Evolutionary conservation across 1,140 invertebrate species (phyloP), one percentile per base, ranked within the genome.

Genomic region (Euura saliciscinereae): DNA sequence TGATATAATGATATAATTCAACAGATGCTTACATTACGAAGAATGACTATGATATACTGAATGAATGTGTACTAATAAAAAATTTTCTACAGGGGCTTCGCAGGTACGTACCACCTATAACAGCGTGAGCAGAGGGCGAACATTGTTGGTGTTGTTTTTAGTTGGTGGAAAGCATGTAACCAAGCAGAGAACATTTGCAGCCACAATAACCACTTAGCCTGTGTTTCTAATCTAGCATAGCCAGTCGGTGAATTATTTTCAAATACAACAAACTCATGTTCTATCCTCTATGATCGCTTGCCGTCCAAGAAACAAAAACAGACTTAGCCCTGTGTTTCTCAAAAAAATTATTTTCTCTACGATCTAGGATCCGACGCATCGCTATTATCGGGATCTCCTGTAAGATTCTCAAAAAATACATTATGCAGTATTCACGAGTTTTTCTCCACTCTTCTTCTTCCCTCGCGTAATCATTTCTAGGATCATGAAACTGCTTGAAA

Each of bases 131-230:
- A 81, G 78, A 82, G 80, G 80, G 79, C 78, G 82, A 83, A 80
- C 81, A 83, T 83, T 79, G 80, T 82, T 84, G 80, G 76, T 83
- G 80, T 82, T 81, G 82, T 84, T 80, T 79, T 79, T 83, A 82
- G 80, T 84, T 83, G 83, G 77, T 83, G 81, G 81, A 80, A 84
- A 84, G 83, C 83, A 84, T 84, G 83, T 84, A 83, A 84, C 75
- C 80, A 84, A 84, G 83, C 83, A 84, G 78, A 84, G 78, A 84
- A 83, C 76, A 82, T 81, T 83, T 81, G 82, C 83, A 83, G 79
- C 81, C 83, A 84, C 80, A 83, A 81, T 83, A 11, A 59, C 51
- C 51, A 59, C 51, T 59, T 83, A 83, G 75, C 79, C 77, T 77
- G 78, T 82, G 78, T 79, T 28, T 28, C 78, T 77, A 81, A 72